Percentiles rank a stretch among this genome's conserved stretches.
phyloP scores from a whole-genome alignment of 1,140 invertebrate genomes.

The Brachionus sp. region DNA sequence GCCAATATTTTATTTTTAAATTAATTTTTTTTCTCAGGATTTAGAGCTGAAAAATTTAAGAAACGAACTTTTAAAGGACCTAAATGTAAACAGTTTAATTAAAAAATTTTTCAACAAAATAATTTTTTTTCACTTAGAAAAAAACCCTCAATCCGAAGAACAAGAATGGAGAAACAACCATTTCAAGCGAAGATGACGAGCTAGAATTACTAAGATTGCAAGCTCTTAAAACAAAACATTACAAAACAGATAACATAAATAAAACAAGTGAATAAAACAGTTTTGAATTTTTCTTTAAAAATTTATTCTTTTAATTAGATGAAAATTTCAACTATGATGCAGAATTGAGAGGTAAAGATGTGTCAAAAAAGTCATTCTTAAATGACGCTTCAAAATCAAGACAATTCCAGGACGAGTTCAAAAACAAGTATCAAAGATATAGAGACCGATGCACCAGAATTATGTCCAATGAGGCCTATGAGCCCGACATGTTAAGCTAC shows the following conservation, averaged over 20 bases:
- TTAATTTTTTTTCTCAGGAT: neutral
- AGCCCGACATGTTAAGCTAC: neutral
- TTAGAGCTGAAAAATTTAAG: constrained; percentile 3
- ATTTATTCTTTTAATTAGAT: neutral
- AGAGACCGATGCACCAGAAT: constrained; percentile 5
- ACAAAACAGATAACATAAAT: neutral
- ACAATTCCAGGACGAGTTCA: neutral
- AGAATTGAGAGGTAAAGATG: neutral
- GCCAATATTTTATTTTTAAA: neutral
- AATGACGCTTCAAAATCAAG: neutral
- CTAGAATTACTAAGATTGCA: neutral
- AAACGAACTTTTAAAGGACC: neutral
- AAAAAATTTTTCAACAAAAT: neutral
- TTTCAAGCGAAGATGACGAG: neutral
- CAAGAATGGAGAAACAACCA: neutral
- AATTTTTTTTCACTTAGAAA: neutral
- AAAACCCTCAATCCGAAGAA: neutral
- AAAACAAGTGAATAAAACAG: neutral
- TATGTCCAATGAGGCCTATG: constrained; percentile 29
- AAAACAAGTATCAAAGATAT: constrained; percentile 12
- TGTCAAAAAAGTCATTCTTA: neutral
- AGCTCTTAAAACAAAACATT: neutral
- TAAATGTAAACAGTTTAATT: neutral
- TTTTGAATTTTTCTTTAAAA: neutral
- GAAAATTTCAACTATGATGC: neutral